These are phyloP conservation scores for Chelonus formosanus DNA, from an alignment of 2,888 invertebrate genomes.

Conservation along the genomic window DNA sequence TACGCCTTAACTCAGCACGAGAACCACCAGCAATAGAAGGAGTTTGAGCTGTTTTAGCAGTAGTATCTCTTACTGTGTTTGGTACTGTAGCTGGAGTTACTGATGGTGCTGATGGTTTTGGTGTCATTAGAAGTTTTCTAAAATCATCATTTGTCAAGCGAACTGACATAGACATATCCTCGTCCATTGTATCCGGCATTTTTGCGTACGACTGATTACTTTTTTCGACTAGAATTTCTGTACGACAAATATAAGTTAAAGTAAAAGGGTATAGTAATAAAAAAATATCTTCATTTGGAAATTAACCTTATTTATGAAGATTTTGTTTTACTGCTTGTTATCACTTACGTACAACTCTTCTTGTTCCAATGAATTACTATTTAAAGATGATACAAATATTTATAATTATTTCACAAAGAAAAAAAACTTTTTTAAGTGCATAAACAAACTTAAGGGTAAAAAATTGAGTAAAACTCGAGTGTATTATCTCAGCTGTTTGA, in stretches of 20 bases:
- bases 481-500: too few species aligned
- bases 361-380: too few species aligned
- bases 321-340: not conserved
- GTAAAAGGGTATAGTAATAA: too few species aligned
- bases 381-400: too few species aligned
- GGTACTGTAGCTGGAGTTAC: slow-evolving; percentile 67
- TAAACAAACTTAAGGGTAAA: too few species aligned
- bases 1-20: slow-evolving; percentile 83
- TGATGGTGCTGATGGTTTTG: slow-evolving; percentile 77
- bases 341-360: too few species aligned
- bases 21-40: slow-evolving; percentile 54
- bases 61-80: slow-evolving; percentile 76
- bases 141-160: slow-evolving; percentile 97
- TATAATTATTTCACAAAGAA: too few species aligned
- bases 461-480: too few species aligned
- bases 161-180: slow-evolving; percentile 69
- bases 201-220: slow-evolving; percentile 32
- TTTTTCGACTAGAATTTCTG: too few species aligned
- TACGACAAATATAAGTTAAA: not conserved
- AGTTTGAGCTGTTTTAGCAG: slow-evolving; percentile 72
- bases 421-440: too few species aligned
- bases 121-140: slow-evolving; percentile 94
- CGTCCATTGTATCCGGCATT: slow-evolving; percentile 60
- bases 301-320: too few species aligned
- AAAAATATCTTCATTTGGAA: too few species aligned